Percentiles rank a stretch among this genome's conserved stretches.
Conservation (phyloP, 1,140 invertebrate species). For the Teleopsis dalmanni region DNA sequence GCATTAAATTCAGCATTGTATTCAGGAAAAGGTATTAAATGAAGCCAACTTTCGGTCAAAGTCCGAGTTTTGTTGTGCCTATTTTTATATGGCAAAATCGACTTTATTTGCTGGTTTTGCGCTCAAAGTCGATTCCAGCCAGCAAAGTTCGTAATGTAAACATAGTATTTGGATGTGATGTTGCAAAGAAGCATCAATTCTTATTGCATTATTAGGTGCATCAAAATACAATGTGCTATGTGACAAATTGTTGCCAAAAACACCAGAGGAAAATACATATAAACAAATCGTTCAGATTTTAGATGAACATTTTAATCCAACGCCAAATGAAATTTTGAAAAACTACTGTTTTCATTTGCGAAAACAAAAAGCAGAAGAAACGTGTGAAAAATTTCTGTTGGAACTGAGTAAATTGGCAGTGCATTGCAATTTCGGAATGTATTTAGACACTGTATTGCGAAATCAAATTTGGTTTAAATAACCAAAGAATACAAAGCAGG, state of each 20-base stretch:
- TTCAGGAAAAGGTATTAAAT: too few relatives aligned
- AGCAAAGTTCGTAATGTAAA: too few relatives aligned
- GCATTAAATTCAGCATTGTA: too few relatives aligned
- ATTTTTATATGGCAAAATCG: too few relatives aligned
- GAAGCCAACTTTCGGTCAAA: too few relatives aligned
- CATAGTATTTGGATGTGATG: conserved; percentile 14
- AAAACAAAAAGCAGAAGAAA: conserved; percentile 20
- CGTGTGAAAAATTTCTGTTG: conserved; percentile 14
- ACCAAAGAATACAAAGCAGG: conserved; percentile 8
- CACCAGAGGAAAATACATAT: conserved; percentile 9
- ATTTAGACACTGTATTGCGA: conserved; percentile 16
- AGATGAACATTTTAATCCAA: conserved; percentile 16
- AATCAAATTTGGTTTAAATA: conserved; percentile 10
- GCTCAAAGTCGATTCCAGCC: too few relatives aligned
- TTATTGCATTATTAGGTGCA: conserved; percentile 15
- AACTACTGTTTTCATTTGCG: conserved; percentile 18
- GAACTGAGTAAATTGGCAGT: conserved; percentile 14
- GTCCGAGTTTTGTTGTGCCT: too few relatives aligned
- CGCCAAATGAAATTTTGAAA: conserved; percentile 22
- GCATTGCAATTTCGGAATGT: conserved; percentile 22
- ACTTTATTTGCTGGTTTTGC: too few relatives aligned
- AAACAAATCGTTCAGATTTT: conserved; percentile 7
- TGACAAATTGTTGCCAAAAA: conserved; percentile 9
- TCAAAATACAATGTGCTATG: conserved; percentile 13
- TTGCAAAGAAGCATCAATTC: conserved; percentile 2